Conservation (phyloP, 2,113 vertebrate species). For the Poeciliopsis retropinna region DNA sequence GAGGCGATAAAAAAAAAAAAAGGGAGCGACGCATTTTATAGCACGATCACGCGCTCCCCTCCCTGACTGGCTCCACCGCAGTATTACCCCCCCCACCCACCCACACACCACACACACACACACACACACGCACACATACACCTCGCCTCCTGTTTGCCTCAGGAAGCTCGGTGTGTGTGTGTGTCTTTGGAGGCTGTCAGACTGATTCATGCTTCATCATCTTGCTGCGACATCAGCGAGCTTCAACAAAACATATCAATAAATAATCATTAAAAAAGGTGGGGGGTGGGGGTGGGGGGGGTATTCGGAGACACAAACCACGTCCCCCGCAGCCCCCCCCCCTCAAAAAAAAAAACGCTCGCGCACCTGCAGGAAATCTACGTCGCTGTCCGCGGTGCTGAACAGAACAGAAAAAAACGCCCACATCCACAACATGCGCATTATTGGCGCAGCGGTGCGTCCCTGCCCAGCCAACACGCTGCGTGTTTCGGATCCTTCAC, state of each 20-base stretch:
- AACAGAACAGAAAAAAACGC: constrained; percentile 68
- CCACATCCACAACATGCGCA: constrained; percentile 69
- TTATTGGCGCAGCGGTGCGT: constrained; percentile 61
- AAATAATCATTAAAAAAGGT: no score
- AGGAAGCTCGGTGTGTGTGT: background rate
- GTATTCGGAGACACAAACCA: background rate
- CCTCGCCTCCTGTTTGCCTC: constrained; percentile 23
- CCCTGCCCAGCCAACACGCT: constrained; percentile 42
- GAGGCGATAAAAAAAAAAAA: constrained; percentile 10
- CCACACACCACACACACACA: no score
- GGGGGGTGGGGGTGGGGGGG: no score
- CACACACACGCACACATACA: no score
- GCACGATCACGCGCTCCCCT: constrained; percentile 6
- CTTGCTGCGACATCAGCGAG: constrained; percentile 44
- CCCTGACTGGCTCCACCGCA: background rate
- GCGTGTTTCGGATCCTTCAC: constrained; percentile 48
- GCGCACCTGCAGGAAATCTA: background rate
- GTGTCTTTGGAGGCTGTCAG: background rate
- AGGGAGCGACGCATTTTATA: constrained; percentile 38
- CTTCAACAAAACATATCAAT: background rate
- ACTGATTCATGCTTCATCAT: constrained; percentile 19
- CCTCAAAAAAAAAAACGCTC: no score
- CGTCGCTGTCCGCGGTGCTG: constrained; percentile 75
- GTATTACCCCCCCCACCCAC: background rate
- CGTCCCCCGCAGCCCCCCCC: no score